Evolutionary conservation across 2,113 vertebrate species (phyloP).

Genomic region (Scopus umbretta): DNA sequence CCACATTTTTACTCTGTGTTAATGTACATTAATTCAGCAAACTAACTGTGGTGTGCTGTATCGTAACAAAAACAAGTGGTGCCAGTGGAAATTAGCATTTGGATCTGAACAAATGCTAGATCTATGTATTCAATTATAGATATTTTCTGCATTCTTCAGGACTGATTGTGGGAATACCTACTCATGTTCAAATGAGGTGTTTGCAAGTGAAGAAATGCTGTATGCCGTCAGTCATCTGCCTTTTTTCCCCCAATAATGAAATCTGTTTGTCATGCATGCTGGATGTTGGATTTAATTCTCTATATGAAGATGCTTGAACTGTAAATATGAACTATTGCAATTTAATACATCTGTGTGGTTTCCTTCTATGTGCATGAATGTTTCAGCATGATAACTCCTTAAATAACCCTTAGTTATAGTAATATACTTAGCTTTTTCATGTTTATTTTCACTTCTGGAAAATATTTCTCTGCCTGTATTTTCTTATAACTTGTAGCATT

Average conservation of each 20-base stretch:
- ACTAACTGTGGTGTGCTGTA: slow-evolving; percentile 58
- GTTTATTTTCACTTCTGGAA: slow-evolving; percentile 49
- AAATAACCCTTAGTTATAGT: slow-evolving; percentile 27
- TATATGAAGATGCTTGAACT: slow-evolving; percentile 50
- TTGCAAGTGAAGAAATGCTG: slow-evolving; percentile 44
- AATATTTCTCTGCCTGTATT: slow-evolving; percentile 71
- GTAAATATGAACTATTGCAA: slow-evolving; percentile 34
- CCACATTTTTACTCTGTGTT: slow-evolving; percentile 28
- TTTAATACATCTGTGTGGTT: slow-evolving; percentile 27
- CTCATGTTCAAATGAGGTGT: slow-evolving; percentile 7
- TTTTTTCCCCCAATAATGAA: background rate
- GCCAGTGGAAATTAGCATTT: slow-evolving; percentile 60
- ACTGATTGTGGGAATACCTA: slow-evolving; percentile 33
- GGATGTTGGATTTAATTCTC: slow-evolving; percentile 29
- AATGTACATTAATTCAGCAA: slow-evolving; percentile 46
- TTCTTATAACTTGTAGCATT: slow-evolving; percentile 64
- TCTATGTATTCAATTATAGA: slow-evolving; percentile 20
- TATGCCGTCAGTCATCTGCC: background rate
- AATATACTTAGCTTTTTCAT: background rate
- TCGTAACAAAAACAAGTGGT: background rate
- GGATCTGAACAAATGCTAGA: slow-evolving; percentile 48
- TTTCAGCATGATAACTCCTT: slow-evolving; percentile 67
- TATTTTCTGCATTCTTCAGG: slow-evolving; percentile 22
- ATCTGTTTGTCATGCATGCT: slow-evolving; percentile 44
- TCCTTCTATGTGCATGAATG: slow-evolving; percentile 35